phyloP scores from a whole-genome alignment of 1,140 invertebrate genomes.

The Oncopodura yosiiana region DNA sequence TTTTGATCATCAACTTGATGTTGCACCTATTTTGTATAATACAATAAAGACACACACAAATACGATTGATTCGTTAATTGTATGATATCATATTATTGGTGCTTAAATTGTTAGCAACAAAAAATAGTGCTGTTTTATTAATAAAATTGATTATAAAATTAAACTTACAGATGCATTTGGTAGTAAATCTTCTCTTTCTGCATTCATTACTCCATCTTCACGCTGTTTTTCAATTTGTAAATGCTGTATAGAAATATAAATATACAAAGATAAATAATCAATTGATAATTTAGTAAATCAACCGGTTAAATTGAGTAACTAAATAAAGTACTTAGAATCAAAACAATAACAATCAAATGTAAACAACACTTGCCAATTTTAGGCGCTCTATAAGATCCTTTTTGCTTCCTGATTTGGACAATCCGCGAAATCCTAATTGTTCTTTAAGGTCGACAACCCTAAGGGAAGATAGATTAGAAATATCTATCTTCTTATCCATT shows the following conservation, averaged over 20 bases:
- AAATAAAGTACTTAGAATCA: background rate
- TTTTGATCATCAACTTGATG: conserved; percentile 37
- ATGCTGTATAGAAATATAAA: conserved; percentile 28
- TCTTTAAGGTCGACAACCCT: conserved; percentile 48
- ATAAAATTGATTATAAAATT: background rate
- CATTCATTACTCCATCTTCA: conserved; percentile 1
- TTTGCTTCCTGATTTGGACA: conserved; percentile 49
- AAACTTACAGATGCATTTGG: conserved; percentile 34
- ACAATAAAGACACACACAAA: background rate
- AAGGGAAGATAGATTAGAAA: conserved; percentile 40
- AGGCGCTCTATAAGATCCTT: conserved; percentile 47
- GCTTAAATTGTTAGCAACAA: background rate
- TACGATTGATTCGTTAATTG: background rate
- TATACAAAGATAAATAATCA: background rate
- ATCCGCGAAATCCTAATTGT: conserved; percentile 47
- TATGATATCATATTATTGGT: background rate
- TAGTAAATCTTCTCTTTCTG: conserved; percentile 31
- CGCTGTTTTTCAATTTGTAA: conserved; percentile 30
- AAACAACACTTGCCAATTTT: conserved; percentile 40
- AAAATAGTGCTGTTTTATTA: background rate
- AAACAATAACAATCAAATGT: conserved; percentile 3
- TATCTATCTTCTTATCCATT: conserved; percentile 27
- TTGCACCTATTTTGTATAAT: too few species aligned
- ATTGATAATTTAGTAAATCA: background rate
- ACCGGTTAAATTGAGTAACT: background rate